Evolutionary conservation across 2,888 invertebrate genomes (phyloP), one percentile per base, ranked within the genome.

Genomic region (Leistus spinibarbis): DNA sequence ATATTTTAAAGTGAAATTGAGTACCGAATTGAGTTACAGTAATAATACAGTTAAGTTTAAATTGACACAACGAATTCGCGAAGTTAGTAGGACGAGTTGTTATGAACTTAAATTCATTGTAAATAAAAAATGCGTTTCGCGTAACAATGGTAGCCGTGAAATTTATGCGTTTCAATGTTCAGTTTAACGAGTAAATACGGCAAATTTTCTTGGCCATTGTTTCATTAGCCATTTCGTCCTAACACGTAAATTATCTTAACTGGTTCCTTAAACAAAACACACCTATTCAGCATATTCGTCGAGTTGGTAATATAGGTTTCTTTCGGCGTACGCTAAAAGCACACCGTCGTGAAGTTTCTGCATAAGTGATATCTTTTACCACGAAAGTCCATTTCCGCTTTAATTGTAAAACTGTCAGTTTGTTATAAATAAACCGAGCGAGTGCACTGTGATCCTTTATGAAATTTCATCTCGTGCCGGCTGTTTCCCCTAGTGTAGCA

Each of bases 381-480:
- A 57, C 53, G 53, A 73, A 73, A 67, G 73, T 67, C 73, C 62
- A 73, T 73, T 73, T 73, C 73, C 73, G 24, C 53, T 73, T 73
- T 73, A 73, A 73, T 73, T 73, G 73, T 73, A 73, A 73, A 73
- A 73, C 73, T 67, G 72, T 72, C 72, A 72, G 72, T 72, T 72
- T 72, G 53, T 72, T 72, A 66, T 72, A 72, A 72, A 72, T 72
- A 72, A 72, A 72, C 56, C 24, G 70, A 63, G 63, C 63, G 72
- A 56, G 62, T 67, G 67, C 62, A 73, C 53, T 54, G 67, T 60
- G 67, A 73, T 73, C 67, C 67, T 73, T 73, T 73, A 73, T 73
- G 73, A 73, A 73, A 73, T 73, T 73, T 73, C 67, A 73, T 67
- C 62, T 40, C 40, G 40, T 40, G 40, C 60, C 20, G 56, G 65